These are phyloP conservation scores for Nycticebus coucang DNA, from an alignment of 2,113 vertebrate species.

Conservation along the genomic window DNA sequence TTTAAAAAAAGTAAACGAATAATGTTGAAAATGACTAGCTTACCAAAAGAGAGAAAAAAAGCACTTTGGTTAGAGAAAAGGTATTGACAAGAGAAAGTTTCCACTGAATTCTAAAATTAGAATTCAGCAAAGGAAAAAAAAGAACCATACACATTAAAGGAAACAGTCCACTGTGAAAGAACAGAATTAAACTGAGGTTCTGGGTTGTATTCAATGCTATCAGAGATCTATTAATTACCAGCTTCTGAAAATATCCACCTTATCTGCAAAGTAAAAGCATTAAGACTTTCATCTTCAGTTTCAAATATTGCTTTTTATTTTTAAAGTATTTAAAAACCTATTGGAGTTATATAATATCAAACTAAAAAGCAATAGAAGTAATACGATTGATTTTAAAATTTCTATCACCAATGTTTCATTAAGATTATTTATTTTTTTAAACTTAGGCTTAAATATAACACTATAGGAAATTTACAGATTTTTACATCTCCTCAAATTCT, in stretches of 20 bases:
- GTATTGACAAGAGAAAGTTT: conserved; percentile 56
- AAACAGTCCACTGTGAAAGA: conserved; percentile 47
- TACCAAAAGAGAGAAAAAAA: conserved; percentile 17
- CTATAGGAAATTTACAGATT: conserved; percentile 47
- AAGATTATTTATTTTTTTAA: conserved; percentile 54
- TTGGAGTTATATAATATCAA: conserved; percentile 44
- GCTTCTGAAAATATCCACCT: conserved; percentile 71
- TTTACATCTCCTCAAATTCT: conserved; percentile 40
- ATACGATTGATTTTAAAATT: conserved; percentile 65
- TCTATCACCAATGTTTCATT: conserved; percentile 48
- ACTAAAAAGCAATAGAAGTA: conserved; percentile 46
- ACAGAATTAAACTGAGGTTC: conserved; percentile 35
- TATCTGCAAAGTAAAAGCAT: conserved; percentile 63
- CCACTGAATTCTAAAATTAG: conserved; percentile 39
- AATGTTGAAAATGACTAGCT: conserved; percentile 16
- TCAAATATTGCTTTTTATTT: conserved; percentile 64
- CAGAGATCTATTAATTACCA: conserved; percentile 78
- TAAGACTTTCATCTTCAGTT: conserved; percentile 55
- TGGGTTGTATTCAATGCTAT: conserved; percentile 70
- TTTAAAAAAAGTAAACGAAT: not conserved
- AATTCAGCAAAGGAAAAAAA: not conserved
- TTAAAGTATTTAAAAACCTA: conserved; percentile 57
- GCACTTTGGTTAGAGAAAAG: conserved; percentile 38
- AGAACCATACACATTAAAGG: not conserved
- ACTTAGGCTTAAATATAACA: conserved; percentile 57